phyloP scores from a whole-genome alignment of 2,888 invertebrate genomes.

The Lycophotia porphyrea region DNA sequence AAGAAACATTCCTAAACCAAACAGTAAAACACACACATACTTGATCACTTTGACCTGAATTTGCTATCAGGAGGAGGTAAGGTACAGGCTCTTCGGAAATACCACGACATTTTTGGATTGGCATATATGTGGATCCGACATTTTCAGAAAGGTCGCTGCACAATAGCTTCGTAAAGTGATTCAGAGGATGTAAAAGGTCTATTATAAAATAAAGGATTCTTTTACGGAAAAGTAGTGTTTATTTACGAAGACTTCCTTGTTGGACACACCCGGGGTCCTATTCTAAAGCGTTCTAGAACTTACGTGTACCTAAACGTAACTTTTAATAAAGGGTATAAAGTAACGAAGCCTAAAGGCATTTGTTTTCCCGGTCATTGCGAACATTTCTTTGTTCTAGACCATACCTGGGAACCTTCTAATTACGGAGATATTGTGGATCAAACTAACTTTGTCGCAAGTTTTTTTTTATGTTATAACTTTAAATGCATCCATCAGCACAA shows the following conservation, averaged over 20 bases:
- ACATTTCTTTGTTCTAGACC: too few relatives aligned
- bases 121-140: conserved; percentile 62
- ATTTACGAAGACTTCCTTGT: background rate
- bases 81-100: conserved; percentile 48
- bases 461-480: too few relatives aligned
- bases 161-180: conserved; percentile 42
- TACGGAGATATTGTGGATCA: too few relatives aligned
- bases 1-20: conserved; percentile 39
- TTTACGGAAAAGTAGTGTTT: background rate
- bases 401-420: too few relatives aligned
- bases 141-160: conserved; percentile 62
- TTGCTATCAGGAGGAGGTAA: conserved; percentile 4
- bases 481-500: too few relatives aligned
- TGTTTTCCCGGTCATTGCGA: too few relatives aligned
- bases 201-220: conserved; percentile 15
- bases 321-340: too few relatives aligned
- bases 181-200: conserved; percentile 47
- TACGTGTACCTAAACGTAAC: too few relatives aligned
- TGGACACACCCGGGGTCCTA: background rate
- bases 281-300: background rate
- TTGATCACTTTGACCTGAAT: conserved; percentile 54
- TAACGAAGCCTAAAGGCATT: too few relatives aligned
- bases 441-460: too few relatives aligned
- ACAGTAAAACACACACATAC: conserved; percentile 50
- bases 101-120: conserved; percentile 65